Evolutionary conservation across 92 coral and sea anemone species (phyloP), one percentile per base, ranked within the genome.

Genomic region (Ricordea florida): DNA sequence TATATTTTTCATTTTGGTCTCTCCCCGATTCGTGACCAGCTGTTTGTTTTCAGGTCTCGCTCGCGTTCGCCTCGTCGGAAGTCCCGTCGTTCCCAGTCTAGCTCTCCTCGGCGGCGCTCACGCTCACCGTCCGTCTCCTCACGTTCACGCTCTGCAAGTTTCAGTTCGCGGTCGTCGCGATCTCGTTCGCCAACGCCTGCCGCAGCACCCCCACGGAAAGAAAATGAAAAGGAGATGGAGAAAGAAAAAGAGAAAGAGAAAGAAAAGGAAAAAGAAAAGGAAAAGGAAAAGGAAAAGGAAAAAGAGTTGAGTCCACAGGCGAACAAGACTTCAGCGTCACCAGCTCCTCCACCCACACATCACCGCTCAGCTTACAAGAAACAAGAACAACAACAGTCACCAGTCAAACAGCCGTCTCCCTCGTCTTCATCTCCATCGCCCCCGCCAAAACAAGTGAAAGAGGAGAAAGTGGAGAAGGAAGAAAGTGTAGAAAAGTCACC

Each of bases 51-150:
- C 60, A 89, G 97, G 57, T 79, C 96, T 40, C 87, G 87, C 23
- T 88, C 94, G 25, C 81, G 82, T 56, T 87, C 98, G 24, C 96
- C 98, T 3, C 90, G 93, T 22, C 94, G 94, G 56, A 87, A 87
- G 29, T 34, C 87, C 25, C 85, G 72, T 47, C 84, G 94, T 31
- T 80, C 88, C 3, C 87, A 81, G 15, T 72, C n/a, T n/a, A n/a
- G n/a, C 82, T 23, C 88, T 18, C 50, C 85, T 62, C 67, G 68
- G 36, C 64, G 45, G 20, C 67, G 76, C 17, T 84, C 89, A 60
- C 79, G 80, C 16, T 66, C 92, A 6, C 53, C 13, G 2, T 71
- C 92, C 14, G 79, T 70, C 22, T 80, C 83, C 53, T 56, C 87
- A 30, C 81, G 87, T 15, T 85, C 91, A 29, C 87, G 92, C 24